Percentiles rank a stretch among this genome's conserved stretches.
Conservation (phyloP, 2,113 vertebrate genomes). For the Prunella fulvescens region DNA sequence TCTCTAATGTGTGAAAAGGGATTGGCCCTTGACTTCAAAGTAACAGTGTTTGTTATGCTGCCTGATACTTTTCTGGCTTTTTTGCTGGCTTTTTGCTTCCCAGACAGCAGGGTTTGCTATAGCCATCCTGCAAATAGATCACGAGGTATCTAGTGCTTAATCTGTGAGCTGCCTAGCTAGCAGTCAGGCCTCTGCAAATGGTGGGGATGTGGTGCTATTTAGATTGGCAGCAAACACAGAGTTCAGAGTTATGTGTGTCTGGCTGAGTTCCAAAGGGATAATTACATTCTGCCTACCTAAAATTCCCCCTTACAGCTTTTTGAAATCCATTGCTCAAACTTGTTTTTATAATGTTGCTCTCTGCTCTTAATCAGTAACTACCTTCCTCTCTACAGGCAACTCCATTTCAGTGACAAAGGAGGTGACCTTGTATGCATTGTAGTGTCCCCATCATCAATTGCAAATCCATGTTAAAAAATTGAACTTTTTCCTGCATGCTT, state of each 20-base stretch:
- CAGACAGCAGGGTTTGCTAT: not conserved
- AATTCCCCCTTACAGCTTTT: not conserved
- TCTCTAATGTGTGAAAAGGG: not conserved
- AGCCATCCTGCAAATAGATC: not conserved
- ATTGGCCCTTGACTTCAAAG: not conserved
- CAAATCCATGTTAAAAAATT: not conserved
- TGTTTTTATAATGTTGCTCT: not conserved
- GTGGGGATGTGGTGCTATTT: not conserved
- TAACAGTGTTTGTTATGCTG: not conserved
- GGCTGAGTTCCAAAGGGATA: conserved; percentile 12
- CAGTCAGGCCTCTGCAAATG: not conserved
- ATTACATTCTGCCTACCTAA: conserved; percentile 23
- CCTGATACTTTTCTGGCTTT: not conserved
- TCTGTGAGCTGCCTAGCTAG: not conserved
- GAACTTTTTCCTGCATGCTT: not conserved
- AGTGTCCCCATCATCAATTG: not conserved
- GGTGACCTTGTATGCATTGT: not conserved
- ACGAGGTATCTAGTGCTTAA: not conserved
- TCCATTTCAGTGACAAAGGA: not conserved
- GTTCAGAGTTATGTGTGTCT: not conserved
- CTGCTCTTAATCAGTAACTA: not conserved
- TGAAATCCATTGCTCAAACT: not conserved
- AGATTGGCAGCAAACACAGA: not conserved
- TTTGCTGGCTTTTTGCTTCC: not conserved
- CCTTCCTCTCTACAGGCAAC: not conserved